Percentiles rank a stretch among this genome's conserved stretches.
These are phyloP conservation scores for Phylloscopus trochilus DNA, from an alignment of 2,113 vertebrate genomes.

Conservation along the genomic window DNA sequence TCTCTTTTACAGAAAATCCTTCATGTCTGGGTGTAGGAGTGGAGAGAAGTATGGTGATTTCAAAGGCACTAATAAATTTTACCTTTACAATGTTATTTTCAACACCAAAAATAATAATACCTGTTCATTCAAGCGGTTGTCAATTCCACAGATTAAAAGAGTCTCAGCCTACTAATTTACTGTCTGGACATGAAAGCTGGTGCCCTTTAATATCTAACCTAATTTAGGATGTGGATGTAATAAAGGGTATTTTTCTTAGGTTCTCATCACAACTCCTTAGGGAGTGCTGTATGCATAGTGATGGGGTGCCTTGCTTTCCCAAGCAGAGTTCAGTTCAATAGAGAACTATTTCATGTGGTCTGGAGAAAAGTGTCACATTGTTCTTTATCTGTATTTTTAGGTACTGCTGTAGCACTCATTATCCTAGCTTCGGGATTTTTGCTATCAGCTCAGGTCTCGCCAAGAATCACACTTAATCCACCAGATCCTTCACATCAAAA, in stretches of 20 bases:
- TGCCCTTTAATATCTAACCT: background rate
- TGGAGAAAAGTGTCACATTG: constrained; percentile 14
- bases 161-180: background rate
- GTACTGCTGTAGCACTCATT: constrained; percentile 86
- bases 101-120: background rate
- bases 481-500: constrained; percentile 81
- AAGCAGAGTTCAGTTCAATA: background rate
- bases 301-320: background rate
- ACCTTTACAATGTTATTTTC: background rate
- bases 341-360: background rate
- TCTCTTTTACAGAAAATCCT: background rate
- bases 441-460: constrained; percentile 89
- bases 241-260: background rate
- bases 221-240: background rate
- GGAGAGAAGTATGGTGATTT: background rate
- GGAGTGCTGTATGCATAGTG: background rate
- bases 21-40: background rate
- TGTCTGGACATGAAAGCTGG: background rate
- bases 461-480: constrained; percentile 85
- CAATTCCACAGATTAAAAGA: background rate
- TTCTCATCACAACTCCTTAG: background rate
- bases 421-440: constrained; percentile 91
- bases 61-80: background rate
- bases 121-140: background rate
- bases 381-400: constrained; percentile 69